phyloP scores from a whole-genome alignment of 1,140 invertebrate species.

The Rhopalosiphum maidis region DNA sequence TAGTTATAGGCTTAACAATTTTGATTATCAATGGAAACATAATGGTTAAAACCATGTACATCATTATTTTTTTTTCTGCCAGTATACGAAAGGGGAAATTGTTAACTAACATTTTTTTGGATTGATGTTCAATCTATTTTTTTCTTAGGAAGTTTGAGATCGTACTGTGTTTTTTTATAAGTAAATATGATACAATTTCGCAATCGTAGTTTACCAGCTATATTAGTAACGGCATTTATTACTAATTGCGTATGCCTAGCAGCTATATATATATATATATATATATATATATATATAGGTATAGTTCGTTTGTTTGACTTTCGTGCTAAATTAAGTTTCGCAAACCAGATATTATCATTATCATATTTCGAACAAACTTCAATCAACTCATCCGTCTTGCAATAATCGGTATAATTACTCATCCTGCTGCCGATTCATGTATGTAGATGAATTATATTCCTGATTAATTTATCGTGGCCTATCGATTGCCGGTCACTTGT shows the following conservation, averaged over 20 bases:
- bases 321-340: not conserved
- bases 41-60: not conserved
- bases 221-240: not conserved
- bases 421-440: not conserved
- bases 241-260: not conserved
- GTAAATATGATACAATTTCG: not conserved
- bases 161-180: not conserved
- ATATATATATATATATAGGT: not conserved
- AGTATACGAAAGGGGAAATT: not conserved
- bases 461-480: not conserved
- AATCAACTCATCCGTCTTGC: not conserved
- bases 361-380: not conserved
- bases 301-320: not conserved
- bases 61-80: not conserved
- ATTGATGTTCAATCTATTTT: not conserved
- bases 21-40: not conserved
- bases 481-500: not conserved
- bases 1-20: not conserved
- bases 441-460: not conserved
- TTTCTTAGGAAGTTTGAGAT: not conserved
- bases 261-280: too few relatives aligned
- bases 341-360: not conserved
- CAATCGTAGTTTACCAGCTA: not conserved
- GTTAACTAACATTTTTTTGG: not conserved
- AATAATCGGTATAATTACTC: not conserved